These are phyloP conservation scores for Phainopepla nitens DNA, from an alignment of 2,113 vertebrate species.

Conservation along the genomic window DNA sequence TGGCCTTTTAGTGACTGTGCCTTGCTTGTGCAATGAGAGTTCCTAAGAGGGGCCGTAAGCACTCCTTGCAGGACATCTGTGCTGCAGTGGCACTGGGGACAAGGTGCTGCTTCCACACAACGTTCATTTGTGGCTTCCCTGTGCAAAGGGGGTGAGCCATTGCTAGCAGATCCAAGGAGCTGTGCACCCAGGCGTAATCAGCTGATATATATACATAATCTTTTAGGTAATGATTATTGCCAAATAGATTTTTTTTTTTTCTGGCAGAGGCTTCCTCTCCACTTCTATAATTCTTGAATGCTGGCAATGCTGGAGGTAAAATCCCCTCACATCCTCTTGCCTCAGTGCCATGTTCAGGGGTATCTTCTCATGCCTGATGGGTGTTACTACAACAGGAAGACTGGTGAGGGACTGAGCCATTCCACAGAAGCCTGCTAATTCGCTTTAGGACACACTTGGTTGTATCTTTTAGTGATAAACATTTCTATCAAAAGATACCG, in stretches of 20 bases:
- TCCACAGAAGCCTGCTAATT: constrained; percentile 44
- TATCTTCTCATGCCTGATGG: neutral
- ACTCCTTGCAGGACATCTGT: neutral
- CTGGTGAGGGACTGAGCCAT: neutral
- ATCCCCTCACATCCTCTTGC: neutral
- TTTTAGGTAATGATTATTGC: neutral
- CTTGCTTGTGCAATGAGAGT: neutral
- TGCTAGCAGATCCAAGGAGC: neutral
- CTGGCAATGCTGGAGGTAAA: neutral
- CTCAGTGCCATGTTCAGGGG: neutral
- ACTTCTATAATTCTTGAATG: neutral
- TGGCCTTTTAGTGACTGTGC: neutral
- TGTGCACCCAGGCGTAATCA: neutral
- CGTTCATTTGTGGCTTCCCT: neutral
- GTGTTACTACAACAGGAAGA: neutral
- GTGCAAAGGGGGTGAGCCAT: neutral
- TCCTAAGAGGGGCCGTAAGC: neutral
- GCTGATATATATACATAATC: neutral
- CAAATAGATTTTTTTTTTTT: neutral
- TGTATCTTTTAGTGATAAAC: neutral
- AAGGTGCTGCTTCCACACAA: neutral
- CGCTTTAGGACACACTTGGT: constrained; percentile 11
- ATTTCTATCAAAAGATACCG: neutral
- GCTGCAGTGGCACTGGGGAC: neutral
- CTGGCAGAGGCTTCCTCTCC: neutral